Evolutionary conservation across 2,888 invertebrate species (phyloP).

Genomic region (Ecliptopera silaceata): DNA sequence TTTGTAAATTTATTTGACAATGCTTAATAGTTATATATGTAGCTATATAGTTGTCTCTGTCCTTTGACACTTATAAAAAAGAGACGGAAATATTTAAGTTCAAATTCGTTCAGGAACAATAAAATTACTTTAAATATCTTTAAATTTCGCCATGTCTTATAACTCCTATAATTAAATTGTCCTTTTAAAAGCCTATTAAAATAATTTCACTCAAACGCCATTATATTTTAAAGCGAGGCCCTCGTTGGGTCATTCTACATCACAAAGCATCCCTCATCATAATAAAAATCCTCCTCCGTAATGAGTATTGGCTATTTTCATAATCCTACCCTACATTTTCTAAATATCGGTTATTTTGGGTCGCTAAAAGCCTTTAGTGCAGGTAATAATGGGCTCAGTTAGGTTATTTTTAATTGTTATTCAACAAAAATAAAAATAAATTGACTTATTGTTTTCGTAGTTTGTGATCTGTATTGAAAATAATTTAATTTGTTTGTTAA

Average conservation of each 20-base stretch:
- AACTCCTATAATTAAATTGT: not conserved
- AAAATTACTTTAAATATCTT: no score
- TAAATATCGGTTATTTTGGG: slow-evolving; percentile 31
- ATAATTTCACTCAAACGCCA: slow-evolving; percentile 12
- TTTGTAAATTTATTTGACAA: no score
- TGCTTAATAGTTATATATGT: no score
- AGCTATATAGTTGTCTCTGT: no score
- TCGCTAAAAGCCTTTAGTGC: slow-evolving; percentile 26
- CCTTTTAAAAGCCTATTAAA: slow-evolving; percentile 15
- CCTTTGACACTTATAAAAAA: no score
- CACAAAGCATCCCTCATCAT: slow-evolving; percentile 25
- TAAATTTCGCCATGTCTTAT: no score
- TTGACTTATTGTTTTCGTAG: no score
- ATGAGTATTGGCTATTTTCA: slow-evolving; percentile 29
- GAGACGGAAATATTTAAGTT: no score
- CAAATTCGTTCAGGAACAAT: no score
- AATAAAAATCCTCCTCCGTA: slow-evolving; percentile 27
- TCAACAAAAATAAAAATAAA: no score
- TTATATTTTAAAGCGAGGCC: slow-evolving; percentile 10
- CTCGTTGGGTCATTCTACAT: slow-evolving; percentile 17
- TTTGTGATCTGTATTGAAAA: no score
- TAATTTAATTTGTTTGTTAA: no score
- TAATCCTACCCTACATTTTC: slow-evolving; percentile 32
- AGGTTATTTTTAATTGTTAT: not conserved
- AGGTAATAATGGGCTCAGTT: slow-evolving; percentile 8